Percentiles rank a stretch among this genome's conserved stretches.
These are phyloP conservation scores for Bos taurus DNA, from an alignment of 2,113 vertebrate genomes.

Conservation along the genomic window ARS-UCD2.0 NC_037342.1:40271501-40272000, in stretches of 20 bases:
- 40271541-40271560: neutral
- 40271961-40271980: neutral
- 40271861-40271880: neutral
- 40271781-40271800: neutral
- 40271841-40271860: neutral
- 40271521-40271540: neutral
- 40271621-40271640: neutral
- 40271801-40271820: neutral
- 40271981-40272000: neutral
- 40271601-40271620: neutral
- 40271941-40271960: neutral
- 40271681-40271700: neutral
- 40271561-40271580: neutral
- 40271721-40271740: neutral
- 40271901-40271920: neutral
- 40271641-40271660: neutral
- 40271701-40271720: slow-evolving; percentile 38
- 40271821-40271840: slow-evolving; percentile 3
- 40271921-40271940: neutral
- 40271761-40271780: neutral
- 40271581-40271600: neutral
- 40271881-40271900: neutral
- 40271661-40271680: slow-evolving; percentile 39
- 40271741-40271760: neutral
- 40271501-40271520: slow-evolving; percentile 48